Evolutionary conservation across 2,113 vertebrate genomes (phyloP).

Genomic region (Perca fluviatilis): DNA sequence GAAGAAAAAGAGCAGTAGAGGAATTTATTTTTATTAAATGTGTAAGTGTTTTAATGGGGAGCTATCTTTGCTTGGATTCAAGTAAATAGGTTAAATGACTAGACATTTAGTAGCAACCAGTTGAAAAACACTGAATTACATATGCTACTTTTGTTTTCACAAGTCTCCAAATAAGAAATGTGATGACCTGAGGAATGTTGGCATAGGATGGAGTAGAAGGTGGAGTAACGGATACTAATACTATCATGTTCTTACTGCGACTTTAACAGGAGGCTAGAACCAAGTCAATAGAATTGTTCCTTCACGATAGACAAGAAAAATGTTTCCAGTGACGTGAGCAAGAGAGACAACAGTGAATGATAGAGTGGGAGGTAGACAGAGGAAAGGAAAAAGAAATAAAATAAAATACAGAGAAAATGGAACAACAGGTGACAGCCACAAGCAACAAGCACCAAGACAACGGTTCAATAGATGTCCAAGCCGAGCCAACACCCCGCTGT

Average conservation of each 20-base stretch:
- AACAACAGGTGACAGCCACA: constrained; percentile 17
- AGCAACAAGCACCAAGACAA: constrained; percentile 21
- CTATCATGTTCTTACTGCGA: not conserved
- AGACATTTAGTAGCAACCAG: not conserved
- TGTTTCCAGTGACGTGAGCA: not conserved
- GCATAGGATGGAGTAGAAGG: not conserved
- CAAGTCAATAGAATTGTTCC: not conserved
- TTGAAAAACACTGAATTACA: not conserved
- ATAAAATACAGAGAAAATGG: constrained; percentile 8
- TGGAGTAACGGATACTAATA: not conserved
- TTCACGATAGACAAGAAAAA: constrained; percentile 4
- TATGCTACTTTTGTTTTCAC: not conserved
- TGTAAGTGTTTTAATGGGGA: not conserved
- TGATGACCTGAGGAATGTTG: not conserved
- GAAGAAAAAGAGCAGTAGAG: constrained; percentile 11
- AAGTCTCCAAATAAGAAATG: not conserved
- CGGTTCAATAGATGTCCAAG: not conserved
- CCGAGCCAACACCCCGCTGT: not conserved
- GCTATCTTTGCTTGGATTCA: not conserved
- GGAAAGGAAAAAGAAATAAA: not conserved
- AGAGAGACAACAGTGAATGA: not conserved
- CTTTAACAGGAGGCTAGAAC: not conserved
- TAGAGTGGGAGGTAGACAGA: not conserved
- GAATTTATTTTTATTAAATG: not conserved
- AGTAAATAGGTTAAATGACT: not conserved